Conservation (phyloP, 1,140 invertebrate genomes). For the Trachymyrmex cornetzi region DNA sequence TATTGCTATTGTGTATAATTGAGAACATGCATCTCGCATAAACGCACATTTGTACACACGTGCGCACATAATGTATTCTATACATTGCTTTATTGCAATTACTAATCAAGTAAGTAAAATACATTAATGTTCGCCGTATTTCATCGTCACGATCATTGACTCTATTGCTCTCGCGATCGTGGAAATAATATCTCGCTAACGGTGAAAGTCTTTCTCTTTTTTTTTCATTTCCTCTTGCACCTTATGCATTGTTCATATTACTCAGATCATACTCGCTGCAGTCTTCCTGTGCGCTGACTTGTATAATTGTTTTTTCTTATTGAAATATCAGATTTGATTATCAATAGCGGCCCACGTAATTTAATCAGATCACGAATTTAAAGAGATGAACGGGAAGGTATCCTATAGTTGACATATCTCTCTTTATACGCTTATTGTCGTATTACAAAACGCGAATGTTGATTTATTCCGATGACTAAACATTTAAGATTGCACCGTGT, state of each 20-base stretch:
- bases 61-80: background rate
- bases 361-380: background rate
- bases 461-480: slow-evolving; percentile 55
- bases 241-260: slow-evolving; percentile 1
- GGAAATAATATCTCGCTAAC: slow-evolving; percentile 43
- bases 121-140: slow-evolving; percentile 8
- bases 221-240: background rate
- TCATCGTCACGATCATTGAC: background rate
- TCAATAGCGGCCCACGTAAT: background rate
- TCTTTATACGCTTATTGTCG: background rate
- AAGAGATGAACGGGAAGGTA: background rate
- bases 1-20: slow-evolving; percentile 23
- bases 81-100: slow-evolving; percentile 14
- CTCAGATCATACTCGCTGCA: slow-evolving; percentile 8
- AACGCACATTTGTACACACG: background rate
- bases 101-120: slow-evolving; percentile 38
- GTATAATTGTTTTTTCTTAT: slow-evolving; percentile 20
- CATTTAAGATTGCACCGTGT: slow-evolving; percentile 8
- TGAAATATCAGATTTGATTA: slow-evolving; percentile 43
- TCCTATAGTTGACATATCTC: background rate
- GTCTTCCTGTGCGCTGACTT: slow-evolving; percentile 43
- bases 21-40: background rate
- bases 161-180: slow-evolving; percentile 61
- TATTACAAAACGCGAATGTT: background rate
- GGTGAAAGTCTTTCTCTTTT: background rate